Evolutionary conservation across 2,113 vertebrate genomes (phyloP), one percentile per base, ranked within the genome.

Genomic region (Cettia cetti): DNA sequence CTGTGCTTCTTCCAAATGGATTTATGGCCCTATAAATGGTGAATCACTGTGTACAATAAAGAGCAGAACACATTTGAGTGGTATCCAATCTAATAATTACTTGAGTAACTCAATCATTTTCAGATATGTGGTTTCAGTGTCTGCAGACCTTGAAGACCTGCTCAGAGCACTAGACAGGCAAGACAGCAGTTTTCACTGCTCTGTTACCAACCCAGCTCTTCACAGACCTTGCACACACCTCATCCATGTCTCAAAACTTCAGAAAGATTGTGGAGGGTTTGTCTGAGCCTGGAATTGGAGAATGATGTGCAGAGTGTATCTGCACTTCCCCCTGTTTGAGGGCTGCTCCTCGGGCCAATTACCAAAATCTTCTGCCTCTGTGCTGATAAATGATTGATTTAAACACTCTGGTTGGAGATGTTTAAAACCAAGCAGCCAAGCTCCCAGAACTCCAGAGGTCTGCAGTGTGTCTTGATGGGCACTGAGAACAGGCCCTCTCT

Each of bases 61-160:
- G 88, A 97, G 72, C 83, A 91, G 96, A 89, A 26, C 60, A 93
- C 91, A 83, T 89, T 30, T 97, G 95, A 97, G 87, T 93, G 72
- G 85, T 96, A 87, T 96, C 92, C 96, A 98, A 96, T 97, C 96
- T 96, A 96, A 97, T 97, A 98, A 98, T 96, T 97, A 93, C 91
- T 79, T 10, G 82, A 93, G 89, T 95, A 96, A 96, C 96, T 98
- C 96, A 78, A 94, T 97, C 86, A 96, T 97, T 97, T 97, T 95
- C 87, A 96, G 90, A 95, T 97, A 85, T 57, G 64, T 63, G 26
- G 52, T 86, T 91, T 96, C 52, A 66, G 72, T 56, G 88, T 64
- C 92, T 82, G 82, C 77, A 96, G 79, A 94, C 74, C 77, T 93
- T 87, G 69, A 79, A 83, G 85, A 96, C 64, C 75, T 63, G 63